These are phyloP conservation scores for Chloroclysta siterata DNA, from an alignment of 2,888 invertebrate genomes.

Conservation along the genomic window DNA sequence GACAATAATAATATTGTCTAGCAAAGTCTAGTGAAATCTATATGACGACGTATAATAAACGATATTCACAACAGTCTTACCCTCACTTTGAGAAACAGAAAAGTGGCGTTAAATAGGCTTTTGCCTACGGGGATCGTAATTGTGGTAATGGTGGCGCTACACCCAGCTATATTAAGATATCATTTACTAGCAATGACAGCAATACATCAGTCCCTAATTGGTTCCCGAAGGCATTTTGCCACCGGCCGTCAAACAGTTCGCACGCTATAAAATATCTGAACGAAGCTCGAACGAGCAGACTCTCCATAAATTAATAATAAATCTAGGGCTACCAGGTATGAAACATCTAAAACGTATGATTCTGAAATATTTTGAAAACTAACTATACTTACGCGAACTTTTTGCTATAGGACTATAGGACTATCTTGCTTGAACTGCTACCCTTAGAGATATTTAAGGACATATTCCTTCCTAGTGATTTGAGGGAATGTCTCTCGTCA, in stretches of 20 bases:
- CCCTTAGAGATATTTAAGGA: too few relatives aligned
- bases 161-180: conserved; percentile 23
- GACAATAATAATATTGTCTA: too few relatives aligned
- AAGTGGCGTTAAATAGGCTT: not conserved
- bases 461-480: too few relatives aligned
- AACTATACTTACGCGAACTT: too few relatives aligned
- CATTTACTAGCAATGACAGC: conserved; percentile 36
- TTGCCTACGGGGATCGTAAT: conserved; percentile 19
- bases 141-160: conserved; percentile 23
- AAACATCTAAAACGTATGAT: not conserved
- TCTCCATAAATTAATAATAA: conserved; percentile 52
- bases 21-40: too few relatives aligned
- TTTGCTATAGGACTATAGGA: too few relatives aligned
- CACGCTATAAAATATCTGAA: conserved; percentile 47
- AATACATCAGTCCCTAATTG: conserved; percentile 57
- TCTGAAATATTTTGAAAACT: not conserved
- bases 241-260: conserved; percentile 56
- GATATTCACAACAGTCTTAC: not conserved
- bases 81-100: not conserved
- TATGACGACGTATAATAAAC: not conserved
- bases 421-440: too few relatives aligned
- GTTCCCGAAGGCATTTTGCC: conserved; percentile 56
- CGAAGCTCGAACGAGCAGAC: conserved; percentile 46
- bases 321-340: conserved; percentile 27
- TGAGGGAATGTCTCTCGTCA: too few relatives aligned